phyloP scores from a whole-genome alignment of 1,140 invertebrate genomes.

The Penaeus indicus region DNA sequence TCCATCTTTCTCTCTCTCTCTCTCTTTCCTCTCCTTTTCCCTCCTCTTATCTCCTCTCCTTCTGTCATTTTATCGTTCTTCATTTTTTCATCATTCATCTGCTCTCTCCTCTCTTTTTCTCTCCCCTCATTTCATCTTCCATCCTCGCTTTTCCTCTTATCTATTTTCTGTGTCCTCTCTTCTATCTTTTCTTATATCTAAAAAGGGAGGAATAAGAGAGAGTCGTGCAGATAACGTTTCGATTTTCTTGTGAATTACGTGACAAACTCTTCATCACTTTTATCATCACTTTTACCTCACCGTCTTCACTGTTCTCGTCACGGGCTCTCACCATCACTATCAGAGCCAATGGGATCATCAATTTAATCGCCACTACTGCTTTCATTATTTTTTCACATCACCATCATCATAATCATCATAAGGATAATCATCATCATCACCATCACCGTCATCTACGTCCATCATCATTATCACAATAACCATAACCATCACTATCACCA shows the following conservation, averaged over 20 bases:
- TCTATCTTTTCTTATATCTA: neutral
- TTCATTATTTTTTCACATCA: too few relatives aligned
- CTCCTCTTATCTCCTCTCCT: neutral
- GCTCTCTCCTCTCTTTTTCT: neutral
- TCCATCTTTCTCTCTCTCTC: conserved; percentile 21
- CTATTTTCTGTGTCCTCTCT: neutral
- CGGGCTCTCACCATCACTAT: too few relatives aligned
- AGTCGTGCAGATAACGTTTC: neutral
- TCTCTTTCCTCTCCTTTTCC: neutral
- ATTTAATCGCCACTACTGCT: too few relatives aligned
- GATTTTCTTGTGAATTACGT: too few relatives aligned
- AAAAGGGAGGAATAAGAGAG: neutral
- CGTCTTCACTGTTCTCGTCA: too few relatives aligned
- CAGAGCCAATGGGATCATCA: too few relatives aligned
- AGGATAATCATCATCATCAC: too few relatives aligned
- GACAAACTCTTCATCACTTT: too few relatives aligned
- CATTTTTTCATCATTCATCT: neutral
- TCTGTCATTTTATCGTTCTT: neutral
- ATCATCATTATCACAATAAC: neutral
- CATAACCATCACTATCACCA: neutral
- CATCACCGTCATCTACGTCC: too few relatives aligned
- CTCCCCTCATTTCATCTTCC: neutral
- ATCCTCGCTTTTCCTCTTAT: neutral
- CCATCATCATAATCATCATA: too few relatives aligned
- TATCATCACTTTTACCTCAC: too few relatives aligned